phyloP scores from a whole-genome alignment of 64 coral and sea anemone genomes.

The Trachythela sp. region DNA sequence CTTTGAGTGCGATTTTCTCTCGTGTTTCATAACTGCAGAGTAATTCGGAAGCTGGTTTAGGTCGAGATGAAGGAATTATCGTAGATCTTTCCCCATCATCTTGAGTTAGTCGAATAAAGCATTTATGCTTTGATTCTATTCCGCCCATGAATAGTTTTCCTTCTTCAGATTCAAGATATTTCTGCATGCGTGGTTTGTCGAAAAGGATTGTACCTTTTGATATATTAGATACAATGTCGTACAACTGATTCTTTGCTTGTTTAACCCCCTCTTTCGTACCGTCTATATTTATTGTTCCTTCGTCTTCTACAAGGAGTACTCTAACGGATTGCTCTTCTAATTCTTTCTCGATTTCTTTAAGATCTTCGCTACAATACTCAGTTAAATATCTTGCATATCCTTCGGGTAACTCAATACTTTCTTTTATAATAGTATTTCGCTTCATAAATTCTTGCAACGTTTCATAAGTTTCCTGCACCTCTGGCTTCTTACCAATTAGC shows the following conservation, averaged over 20 bases:
- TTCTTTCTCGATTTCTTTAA: slow-evolving; percentile 5
- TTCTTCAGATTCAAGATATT: background rate
- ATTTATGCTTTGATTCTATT: slow-evolving; percentile 7
- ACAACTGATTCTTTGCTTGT: background rate
- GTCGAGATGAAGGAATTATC: background rate
- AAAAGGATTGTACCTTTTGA: background rate
- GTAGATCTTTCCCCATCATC: background rate
- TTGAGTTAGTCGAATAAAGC: background rate
- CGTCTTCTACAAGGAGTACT: background rate
- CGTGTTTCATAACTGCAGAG: slow-evolving; percentile 16
- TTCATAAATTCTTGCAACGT: slow-evolving; percentile 14
- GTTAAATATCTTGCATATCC: slow-evolving; percentile 12
- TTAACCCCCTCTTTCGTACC: slow-evolving; percentile 25
- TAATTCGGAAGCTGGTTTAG: background rate
- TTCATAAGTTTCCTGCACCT: background rate
- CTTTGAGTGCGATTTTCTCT: slow-evolving; percentile 21
- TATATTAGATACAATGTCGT: background rate
- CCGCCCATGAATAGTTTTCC: slow-evolving; percentile 20
- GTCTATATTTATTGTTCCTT: background rate
- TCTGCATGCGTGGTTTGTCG: slow-evolving; percentile 35
- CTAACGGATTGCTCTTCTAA: background rate
- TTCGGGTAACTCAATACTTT: background rate
- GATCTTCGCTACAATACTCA: background rate
- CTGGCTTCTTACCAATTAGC: background rate
- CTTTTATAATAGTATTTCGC: slow-evolving; percentile 37